A percentile compares a stretch with the other conserved stretches of the same genome.
Evolutionary conservation across 2,888 invertebrate genomes (phyloP).

Genomic region (Pseudanteris insignis): DNA sequence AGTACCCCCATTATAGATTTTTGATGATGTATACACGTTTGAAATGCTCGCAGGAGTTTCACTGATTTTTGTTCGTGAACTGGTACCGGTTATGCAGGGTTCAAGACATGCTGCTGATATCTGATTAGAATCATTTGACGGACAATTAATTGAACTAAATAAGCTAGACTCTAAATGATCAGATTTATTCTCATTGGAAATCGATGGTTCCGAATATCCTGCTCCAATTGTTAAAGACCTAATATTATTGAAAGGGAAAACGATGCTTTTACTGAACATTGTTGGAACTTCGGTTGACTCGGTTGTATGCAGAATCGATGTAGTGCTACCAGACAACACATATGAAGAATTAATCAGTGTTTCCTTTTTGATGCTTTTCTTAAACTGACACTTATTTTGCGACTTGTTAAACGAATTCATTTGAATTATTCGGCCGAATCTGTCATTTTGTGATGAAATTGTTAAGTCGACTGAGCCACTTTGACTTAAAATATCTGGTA

Average conservation of each 20-base stretch:
- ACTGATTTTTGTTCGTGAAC: background rate
- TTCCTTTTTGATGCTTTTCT: constrained; percentile 6
- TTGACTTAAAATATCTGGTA: too few species aligned
- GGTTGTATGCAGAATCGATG: background rate
- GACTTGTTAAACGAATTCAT: background rate
- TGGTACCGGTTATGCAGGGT: constrained; percentile 1
- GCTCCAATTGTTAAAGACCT: background rate
- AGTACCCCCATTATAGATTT: too few species aligned
- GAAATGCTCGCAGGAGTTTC: too few species aligned
- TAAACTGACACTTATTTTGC: constrained; percentile 2
- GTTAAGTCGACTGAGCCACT: constrained; percentile 15
- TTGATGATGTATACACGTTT: too few species aligned
- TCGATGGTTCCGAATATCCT: background rate
- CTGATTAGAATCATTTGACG: background rate
- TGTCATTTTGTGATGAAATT: background rate
- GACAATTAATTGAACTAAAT: background rate
- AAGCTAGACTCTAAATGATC: constrained; percentile 3
- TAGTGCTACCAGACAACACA: constrained; percentile 4
- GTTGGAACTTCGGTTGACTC: background rate
- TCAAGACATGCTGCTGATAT: background rate
- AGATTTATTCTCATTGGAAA: background rate
- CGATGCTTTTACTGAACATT: constrained; percentile 2
- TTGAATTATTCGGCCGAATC: too few species aligned
- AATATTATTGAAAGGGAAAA: too few species aligned
- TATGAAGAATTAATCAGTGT: constrained; percentile 7